A percentile compares a stretch with the other conserved stretches of the same genome.
Conservation (phyloP, 2,797 vertebrate genomes). For the Amblyraja radiata region DNA sequence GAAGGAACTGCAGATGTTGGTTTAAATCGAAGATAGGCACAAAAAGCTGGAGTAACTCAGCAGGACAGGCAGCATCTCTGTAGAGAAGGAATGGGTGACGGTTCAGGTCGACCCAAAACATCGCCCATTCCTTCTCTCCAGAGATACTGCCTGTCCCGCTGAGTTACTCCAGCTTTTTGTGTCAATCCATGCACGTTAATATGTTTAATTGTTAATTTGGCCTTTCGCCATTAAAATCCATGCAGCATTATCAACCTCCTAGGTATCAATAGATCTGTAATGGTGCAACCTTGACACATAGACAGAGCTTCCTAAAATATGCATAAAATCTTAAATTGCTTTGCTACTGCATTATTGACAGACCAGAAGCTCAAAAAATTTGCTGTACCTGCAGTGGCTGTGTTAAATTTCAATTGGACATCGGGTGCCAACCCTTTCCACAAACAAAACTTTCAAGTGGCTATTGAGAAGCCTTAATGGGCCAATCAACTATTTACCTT, state of each 20-base stretch:
- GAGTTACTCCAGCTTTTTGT: too few relatives aligned
- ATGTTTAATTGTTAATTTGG: constrained; percentile 79
- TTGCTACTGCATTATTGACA: constrained; percentile 46
- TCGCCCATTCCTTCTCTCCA: too few relatives aligned
- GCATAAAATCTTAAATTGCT: constrained; percentile 60
- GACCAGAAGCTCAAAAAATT: constrained; percentile 55
- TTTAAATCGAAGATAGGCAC: too few relatives aligned
- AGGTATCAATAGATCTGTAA: constrained; percentile 50
- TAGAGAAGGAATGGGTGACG: too few relatives aligned
- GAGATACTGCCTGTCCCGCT: too few relatives aligned
- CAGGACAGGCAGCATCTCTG: too few relatives aligned
- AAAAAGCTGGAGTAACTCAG: too few relatives aligned
- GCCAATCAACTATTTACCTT: constrained; percentile 83
- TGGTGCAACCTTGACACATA: constrained; percentile 51
- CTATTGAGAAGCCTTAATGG: constrained; percentile 75
- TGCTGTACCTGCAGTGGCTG: constrained; percentile 44
- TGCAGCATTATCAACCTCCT: constrained; percentile 55
- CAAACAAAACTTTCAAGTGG: constrained; percentile 67
- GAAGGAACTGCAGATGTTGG: too few relatives aligned
- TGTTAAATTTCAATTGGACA: constrained; percentile 42
- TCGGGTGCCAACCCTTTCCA: constrained; percentile 54
- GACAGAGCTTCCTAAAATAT: constrained; percentile 55
- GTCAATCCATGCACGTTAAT: constrained; percentile 59
- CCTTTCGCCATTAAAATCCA: constrained; percentile 64
- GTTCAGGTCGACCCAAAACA: too few relatives aligned